A percentile compares a stretch with the other conserved stretches of the same genome.
These are phyloP conservation scores for Litocranius walleri DNA, from an alignment of 2,113 vertebrate species.

Conservation along the genomic window DNA sequence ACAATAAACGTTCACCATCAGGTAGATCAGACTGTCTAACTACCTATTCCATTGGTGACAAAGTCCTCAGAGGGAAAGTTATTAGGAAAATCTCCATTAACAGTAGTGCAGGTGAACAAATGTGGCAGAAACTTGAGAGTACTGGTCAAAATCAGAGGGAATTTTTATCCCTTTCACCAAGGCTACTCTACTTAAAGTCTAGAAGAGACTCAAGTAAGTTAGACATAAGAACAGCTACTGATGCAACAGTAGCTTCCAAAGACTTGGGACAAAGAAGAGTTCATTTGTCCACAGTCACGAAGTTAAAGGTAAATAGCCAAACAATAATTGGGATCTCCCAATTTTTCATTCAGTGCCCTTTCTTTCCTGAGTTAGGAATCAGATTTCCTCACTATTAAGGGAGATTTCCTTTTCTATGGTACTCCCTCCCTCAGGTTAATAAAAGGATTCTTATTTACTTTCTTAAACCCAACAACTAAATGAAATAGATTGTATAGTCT, in stretches of 20 bases:
- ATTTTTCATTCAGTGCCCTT: background rate
- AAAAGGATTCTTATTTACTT: background rate
- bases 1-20: background rate
- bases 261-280: background rate
- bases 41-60: background rate
- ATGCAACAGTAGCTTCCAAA: background rate
- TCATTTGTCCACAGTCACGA: background rate
- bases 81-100: conserved; percentile 22
- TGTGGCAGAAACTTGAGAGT: background rate
- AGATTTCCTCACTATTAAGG: background rate
- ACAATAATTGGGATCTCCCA: background rate
- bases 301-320: background rate
- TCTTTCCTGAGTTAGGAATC: background rate
- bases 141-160: background rate
- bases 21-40: background rate
- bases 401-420: background rate
- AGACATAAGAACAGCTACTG: background rate
- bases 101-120: background rate
- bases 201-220: background rate
- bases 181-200: background rate
- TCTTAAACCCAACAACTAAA: background rate
- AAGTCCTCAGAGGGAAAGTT: background rate
- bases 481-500: background rate
- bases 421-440: background rate
- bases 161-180: background rate